Evolutionary conservation across 2,888 invertebrate genomes (phyloP), one percentile per base, ranked within the genome.

Genomic region (Mythimna loreyi): DNA sequence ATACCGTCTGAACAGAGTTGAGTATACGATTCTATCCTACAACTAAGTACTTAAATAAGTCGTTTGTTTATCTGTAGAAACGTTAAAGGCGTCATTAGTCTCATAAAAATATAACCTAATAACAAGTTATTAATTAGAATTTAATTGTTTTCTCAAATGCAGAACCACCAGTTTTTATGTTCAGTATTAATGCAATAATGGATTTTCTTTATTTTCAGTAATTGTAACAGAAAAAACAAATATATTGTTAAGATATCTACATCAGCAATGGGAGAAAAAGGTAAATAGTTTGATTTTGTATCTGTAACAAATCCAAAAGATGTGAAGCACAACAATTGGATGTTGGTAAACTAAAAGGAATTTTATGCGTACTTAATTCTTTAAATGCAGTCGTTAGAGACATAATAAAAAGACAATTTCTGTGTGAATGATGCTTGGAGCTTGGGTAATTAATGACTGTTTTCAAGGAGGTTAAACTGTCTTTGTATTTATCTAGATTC

Each of bases 171-270:
- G 8, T 23, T 9, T 55, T 58, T 30, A n/a, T 40, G 11, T 33
- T 13, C 40, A 66, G 53, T 61, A 60, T 45, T 67, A 30, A 67
- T 72, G 50, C 57, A 70, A 75, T 67, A 56, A 59, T 77, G 72
- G 78, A 21, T 60, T 74, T 77, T 86, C 83, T 86, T 85, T 79
- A 63, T 87, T 97, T 97, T 97, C 96, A 98, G 98, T 99, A 85
- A 99, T 99, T 90, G 99, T 99, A 53, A 98, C 99, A 89, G 99
- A 99, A 94, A 99, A 99, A 95, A 98, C 99, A 58, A 99, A 99
- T 90, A 99, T 99, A 87, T 96, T 99, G 71, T 94, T 99, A 87
- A 97, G 99, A 94, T 99, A 99, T 93, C 96, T 99, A 79, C 99
- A 99, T 87, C 98, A 99, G 88, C 98, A 99, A 93, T 99, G 99